A percentile compares a stretch with the other conserved stretches of the same genome.
These are phyloP conservation scores for Eretmochelys imbricata DNA, from an alignment of 2,113 vertebrate genomes.

Conservation along the genomic window DNA sequence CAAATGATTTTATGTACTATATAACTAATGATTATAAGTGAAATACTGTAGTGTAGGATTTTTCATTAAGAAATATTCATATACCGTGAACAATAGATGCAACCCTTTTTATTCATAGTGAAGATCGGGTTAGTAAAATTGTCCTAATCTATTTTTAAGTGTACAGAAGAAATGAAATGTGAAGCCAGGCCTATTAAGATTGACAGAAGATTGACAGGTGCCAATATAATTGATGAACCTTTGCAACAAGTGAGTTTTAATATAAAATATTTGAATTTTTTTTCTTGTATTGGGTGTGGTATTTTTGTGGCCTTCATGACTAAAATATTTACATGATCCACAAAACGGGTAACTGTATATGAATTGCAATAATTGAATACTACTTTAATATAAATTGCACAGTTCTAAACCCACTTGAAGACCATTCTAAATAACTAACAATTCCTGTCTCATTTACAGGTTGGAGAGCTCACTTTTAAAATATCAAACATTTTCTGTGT, in stretches of 20 bases:
- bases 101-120: not conserved
- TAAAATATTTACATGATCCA: not conserved
- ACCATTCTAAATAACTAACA: not conserved
- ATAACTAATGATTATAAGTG: not conserved
- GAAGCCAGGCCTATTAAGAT: slow-evolving; percentile 93
- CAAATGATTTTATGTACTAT: accelerated
- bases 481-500: not conserved
- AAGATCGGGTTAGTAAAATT: slow-evolving; percentile 21
- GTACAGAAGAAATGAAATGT: slow-evolving; percentile 95
- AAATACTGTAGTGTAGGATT: not conserved
- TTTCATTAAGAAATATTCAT: not conserved
- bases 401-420: not conserved
- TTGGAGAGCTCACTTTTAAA: not conserved
- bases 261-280: slow-evolving; percentile 18
- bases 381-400: not conserved
- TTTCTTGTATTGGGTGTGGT: not conserved
- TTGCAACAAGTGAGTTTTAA: slow-evolving; percentile 91
- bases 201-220: slow-evolving; percentile 95
- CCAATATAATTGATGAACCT: slow-evolving; percentile 98
- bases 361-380: not conserved
- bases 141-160: slow-evolving; percentile 79
- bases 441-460: not conserved
- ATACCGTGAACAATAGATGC: not conserved
- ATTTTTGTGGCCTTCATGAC: not conserved
- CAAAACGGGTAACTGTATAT: not conserved